Conservation (phyloP, 1,140 invertebrate genomes). For the Drosophila orena region DNA sequence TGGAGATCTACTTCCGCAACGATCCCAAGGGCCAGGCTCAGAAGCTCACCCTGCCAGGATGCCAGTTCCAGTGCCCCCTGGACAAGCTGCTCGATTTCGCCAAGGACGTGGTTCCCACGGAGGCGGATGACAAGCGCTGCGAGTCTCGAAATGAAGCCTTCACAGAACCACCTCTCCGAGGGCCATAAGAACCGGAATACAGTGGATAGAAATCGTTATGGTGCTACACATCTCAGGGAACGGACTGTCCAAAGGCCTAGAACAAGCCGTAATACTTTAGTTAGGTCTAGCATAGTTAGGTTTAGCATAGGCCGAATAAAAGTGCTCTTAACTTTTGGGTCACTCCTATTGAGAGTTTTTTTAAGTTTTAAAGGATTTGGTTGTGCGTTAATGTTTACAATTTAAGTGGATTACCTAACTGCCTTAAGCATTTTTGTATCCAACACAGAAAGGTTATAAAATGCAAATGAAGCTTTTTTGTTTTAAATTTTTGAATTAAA, state of each 20-base stretch:
- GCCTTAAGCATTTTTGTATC: too few species aligned
- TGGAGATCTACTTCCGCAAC: slow-evolving; percentile 88
- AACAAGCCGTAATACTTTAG: slow-evolving; percentile 19
- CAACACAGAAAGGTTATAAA: too few species aligned
- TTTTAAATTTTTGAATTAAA: too few species aligned
- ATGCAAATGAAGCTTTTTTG: too few species aligned
- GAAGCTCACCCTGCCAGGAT: slow-evolving; percentile 87
- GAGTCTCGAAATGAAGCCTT: slow-evolving; percentile 86
- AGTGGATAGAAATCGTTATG: slow-evolving; percentile 29
- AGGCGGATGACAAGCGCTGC: slow-evolving; percentile 87
- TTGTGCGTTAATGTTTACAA: not conserved
- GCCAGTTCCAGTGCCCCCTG: slow-evolving; percentile 87
- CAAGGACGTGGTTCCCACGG: slow-evolving; percentile 86
- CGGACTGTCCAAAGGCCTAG: slow-evolving; percentile 10
- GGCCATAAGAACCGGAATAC: slow-evolving; percentile 79
- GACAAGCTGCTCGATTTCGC: slow-evolving; percentile 86
- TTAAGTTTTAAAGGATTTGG: not conserved
- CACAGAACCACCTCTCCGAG: slow-evolving; percentile 85
- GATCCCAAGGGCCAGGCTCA: slow-evolving; percentile 85
- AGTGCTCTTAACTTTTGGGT: not conserved
- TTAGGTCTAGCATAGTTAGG: slow-evolving; percentile 33
- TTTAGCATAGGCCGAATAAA: slow-evolving; percentile 43
- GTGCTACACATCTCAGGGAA: slow-evolving; percentile 73
- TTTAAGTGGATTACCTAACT: too few species aligned
- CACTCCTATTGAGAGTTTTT: not conserved